Percentiles rank a stretch among this genome's conserved stretches.
These are phyloP conservation scores for Graphium colonna DNA, from an alignment of 2,888 invertebrate species.

Conservation along the genomic window DNA sequence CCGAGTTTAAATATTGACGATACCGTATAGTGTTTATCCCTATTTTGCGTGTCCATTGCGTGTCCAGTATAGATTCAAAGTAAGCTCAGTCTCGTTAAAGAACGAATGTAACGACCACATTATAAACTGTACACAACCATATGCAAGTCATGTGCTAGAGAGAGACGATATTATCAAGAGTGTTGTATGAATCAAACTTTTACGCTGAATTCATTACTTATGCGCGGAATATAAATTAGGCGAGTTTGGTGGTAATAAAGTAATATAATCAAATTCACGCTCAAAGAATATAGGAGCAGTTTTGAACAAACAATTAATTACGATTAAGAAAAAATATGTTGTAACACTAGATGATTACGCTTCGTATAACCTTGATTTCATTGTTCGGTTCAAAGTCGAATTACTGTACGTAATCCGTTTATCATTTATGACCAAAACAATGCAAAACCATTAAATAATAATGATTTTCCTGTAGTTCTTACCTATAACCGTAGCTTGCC, in stretches of 20 bases:
- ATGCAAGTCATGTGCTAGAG: slow-evolving; percentile 15
- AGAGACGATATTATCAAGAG: slow-evolving; percentile 7
- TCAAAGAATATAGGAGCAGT: background rate
- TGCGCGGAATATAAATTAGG: background rate
- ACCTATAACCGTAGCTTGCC: too few species aligned
- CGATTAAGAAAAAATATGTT: background rate
- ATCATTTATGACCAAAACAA: background rate
- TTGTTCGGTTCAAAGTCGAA: slow-evolving; percentile 18
- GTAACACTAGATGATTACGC: background rate
- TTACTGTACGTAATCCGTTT: background rate
- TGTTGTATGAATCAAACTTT: slow-evolving; percentile 3
- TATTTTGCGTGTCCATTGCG: background rate
- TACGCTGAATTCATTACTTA: background rate
- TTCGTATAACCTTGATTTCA: slow-evolving; percentile 5
- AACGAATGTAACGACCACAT: slow-evolving; percentile 2
- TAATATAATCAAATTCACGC: background rate
- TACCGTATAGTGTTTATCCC: background rate
- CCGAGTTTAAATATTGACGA: background rate
- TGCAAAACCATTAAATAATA: background rate
- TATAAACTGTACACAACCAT: background rate
- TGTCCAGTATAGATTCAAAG: background rate
- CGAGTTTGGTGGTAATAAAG: background rate
- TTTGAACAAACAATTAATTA: background rate
- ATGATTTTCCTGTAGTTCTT: background rate
- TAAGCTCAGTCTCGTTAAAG: background rate